Evolutionary conservation across 1,140 invertebrate genomes (phyloP).

Genomic region (Diachasma alloeum): DNA sequence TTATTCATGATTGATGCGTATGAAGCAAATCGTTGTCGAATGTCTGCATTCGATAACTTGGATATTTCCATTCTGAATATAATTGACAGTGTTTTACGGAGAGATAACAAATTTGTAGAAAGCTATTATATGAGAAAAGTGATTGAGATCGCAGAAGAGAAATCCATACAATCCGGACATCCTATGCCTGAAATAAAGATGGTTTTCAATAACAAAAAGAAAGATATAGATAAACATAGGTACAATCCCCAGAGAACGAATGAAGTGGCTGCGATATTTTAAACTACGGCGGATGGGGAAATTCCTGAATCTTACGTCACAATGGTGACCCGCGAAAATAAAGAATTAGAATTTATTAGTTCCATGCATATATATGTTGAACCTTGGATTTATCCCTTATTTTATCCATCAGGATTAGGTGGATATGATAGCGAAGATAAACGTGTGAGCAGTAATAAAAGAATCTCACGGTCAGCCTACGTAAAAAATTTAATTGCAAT

Average conservation of each 20-base stretch:
- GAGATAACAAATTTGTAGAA: no score
- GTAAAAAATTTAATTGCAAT: slow-evolving; percentile 6
- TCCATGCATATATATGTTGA: neutral
- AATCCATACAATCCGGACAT: no score
- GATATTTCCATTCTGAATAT: no score
- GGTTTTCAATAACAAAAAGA: no score
- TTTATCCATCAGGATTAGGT: neutral
- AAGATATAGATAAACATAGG: neutral
- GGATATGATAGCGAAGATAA: neutral
- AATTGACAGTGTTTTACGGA: no score
- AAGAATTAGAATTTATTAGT: neutral
- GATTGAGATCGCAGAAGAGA: no score
- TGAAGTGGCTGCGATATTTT: neutral
- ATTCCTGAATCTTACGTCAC: slow-evolving; percentile 1
- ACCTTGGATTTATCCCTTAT: neutral
- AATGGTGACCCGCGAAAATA: neutral
- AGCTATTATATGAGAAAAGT: no score
- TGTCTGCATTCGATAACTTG: no score
- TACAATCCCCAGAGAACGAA: neutral
- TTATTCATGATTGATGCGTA: no score
- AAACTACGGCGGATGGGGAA: neutral
- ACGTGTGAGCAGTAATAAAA: neutral
- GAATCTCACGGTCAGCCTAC: neutral
- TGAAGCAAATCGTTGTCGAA: no score
- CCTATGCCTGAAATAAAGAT: no score